A percentile compares a stretch with the other conserved stretches of the same genome.
Conservation (phyloP, 2,113 vertebrate genomes). For the Prochilodus magdalenae region DNA sequence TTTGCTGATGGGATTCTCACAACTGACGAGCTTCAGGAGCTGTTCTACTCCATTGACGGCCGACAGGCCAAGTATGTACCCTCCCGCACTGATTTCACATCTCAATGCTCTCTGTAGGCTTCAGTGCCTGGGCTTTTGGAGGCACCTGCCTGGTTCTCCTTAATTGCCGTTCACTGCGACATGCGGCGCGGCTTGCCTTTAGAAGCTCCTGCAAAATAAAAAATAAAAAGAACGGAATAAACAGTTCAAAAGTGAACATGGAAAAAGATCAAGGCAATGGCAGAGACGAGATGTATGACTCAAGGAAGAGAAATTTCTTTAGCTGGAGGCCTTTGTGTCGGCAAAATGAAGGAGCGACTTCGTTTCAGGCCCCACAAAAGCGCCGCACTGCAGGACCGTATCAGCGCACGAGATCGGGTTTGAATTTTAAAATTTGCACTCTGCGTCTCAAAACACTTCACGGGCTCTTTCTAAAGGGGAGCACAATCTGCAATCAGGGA, state of each 20-base stretch:
- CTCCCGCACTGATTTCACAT: constrained; percentile 9
- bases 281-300: constrained; percentile 2
- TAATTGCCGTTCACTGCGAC: constrained; percentile 10
- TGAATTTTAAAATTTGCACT: constrained; percentile 9
- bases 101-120: neutral
- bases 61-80: constrained; percentile 85
- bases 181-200: constrained; percentile 17
- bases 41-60: constrained; percentile 90
- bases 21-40: constrained; percentile 87
- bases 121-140: neutral
- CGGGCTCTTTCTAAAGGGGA: neutral
- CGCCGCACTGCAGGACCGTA: constrained; percentile 6
- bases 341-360: constrained; percentile 31
- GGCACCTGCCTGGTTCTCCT: neutral
- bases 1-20: constrained; percentile 94
- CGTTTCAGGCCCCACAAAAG: constrained; percentile 17
- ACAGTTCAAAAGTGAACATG: neutral
- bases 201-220: neutral
- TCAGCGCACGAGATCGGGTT: neutral
- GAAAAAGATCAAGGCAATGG: constrained; percentile 32
- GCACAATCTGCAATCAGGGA: constrained; percentile 36
- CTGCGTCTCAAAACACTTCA: constrained; percentile 29
- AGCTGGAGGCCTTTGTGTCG: neutral
- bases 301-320: constrained; percentile 34
- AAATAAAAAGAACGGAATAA: neutral